Evolutionary conservation across 2,797 vertebrate species (phyloP).

Genomic region (Leptodactylus fallax): DNA sequence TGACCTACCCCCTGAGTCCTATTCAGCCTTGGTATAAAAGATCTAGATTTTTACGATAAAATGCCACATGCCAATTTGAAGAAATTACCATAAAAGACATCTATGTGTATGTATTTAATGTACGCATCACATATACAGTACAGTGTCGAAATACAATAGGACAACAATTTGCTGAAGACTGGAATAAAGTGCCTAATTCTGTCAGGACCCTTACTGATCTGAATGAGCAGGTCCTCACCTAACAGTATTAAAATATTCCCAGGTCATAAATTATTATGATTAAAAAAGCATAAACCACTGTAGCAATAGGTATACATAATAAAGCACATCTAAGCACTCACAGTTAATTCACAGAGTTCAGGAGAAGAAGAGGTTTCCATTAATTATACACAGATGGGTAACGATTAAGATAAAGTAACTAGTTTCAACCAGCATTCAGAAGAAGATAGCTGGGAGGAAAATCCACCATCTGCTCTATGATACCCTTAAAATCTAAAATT

Average conservation of each 20-base stretch:
- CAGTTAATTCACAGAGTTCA: conserved; percentile 14
- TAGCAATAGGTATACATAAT: background rate
- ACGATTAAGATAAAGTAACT: conserved; percentile 57
- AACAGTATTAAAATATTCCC: background rate
- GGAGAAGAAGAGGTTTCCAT: conserved; percentile 31
- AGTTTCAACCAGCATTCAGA: conserved; percentile 51
- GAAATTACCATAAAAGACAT: background rate
- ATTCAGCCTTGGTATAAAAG: background rate
- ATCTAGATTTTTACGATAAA: background rate
- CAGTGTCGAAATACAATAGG: no score
- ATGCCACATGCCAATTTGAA: background rate
- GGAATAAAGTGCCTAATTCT: conserved; percentile 10
- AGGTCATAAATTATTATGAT: background rate
- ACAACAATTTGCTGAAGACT: background rate
- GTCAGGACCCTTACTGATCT: background rate
- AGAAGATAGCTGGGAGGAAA: conserved; percentile 45
- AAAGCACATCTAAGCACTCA: background rate
- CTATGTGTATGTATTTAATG: background rate
- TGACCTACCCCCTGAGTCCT: background rate
- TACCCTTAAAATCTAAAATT: conserved; percentile 5
- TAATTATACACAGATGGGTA: conserved; percentile 59
- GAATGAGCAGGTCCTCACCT: background rate
- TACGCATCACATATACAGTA: background rate
- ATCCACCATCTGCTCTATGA: conserved; percentile 56
- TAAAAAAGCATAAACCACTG: background rate